Percentiles rank a stretch among this genome's conserved stretches.
Conservation (phyloP, 2,888 invertebrate genomes). For the Dicycla oo region DNA sequence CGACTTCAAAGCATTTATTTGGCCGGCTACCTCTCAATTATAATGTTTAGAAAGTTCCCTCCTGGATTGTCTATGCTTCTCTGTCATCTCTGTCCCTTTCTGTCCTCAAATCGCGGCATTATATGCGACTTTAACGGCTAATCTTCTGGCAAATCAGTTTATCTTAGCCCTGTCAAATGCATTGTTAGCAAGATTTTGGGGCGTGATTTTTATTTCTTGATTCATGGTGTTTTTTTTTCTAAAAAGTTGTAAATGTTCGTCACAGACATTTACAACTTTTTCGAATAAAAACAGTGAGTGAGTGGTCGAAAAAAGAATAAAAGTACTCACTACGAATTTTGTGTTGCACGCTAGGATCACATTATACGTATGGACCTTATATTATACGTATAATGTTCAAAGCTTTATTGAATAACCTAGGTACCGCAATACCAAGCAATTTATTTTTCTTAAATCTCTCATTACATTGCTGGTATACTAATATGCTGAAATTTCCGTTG, state of each 20-base stretch:
- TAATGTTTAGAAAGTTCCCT: conserved; percentile 49
- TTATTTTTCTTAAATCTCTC: neutral
- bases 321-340: neutral
- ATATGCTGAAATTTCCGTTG: no score
- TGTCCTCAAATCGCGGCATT: conserved; percentile 33
- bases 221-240: conserved; percentile 4
- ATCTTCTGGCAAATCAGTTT: conserved; percentile 48
- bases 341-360: neutral
- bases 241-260: neutral
- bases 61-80: neutral
- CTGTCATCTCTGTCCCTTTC: neutral
- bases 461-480: neutral
- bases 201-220: conserved; percentile 6
- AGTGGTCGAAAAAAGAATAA: neutral
- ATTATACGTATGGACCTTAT: no score
- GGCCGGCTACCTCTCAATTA: conserved; percentile 45
- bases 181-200: conserved; percentile 14
- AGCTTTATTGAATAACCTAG: neutral
- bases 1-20: conserved; percentile 56
- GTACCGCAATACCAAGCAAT: neutral
- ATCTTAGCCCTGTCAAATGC: conserved; percentile 40
- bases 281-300: neutral
- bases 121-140: conserved; percentile 39
- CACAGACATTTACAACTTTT: neutral
- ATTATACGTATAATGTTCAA: neutral